These are phyloP conservation scores for Rhopalosiphum padi DNA, from an alignment of 1,140 invertebrate species.

Conservation along the genomic window DNA sequence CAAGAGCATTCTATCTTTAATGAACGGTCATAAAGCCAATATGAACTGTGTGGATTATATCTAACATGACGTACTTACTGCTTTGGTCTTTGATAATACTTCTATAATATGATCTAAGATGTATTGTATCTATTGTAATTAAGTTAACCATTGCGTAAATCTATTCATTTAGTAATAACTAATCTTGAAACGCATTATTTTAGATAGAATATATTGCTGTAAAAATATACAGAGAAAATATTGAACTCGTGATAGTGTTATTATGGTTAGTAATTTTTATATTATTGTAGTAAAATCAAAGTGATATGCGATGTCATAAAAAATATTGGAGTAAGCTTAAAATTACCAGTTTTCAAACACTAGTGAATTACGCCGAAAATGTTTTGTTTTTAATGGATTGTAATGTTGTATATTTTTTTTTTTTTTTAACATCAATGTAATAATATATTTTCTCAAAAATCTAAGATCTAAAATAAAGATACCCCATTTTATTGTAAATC, in stretches of 20 bases:
- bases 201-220: background rate
- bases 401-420: constrained; percentile 15
- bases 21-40: background rate
- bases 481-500: background rate
- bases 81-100: background rate
- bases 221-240: constrained; percentile 19
- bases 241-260: background rate
- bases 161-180: background rate
- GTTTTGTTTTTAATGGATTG: background rate
- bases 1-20: background rate
- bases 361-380: background rate
- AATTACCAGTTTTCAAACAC: background rate
- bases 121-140: background rate
- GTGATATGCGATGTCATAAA: background rate
- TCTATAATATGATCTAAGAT: constrained; percentile 4
- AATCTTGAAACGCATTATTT: background rate
- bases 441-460: constrained; percentile 10
- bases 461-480: constrained; percentile 14
- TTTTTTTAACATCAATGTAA: background rate
- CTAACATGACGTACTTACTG: background rate
- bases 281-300: constrained; percentile 9
- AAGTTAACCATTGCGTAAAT: background rate
- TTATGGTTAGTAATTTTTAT: constrained; percentile 3
- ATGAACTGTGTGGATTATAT: background rate
- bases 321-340: background rate